A percentile compares a stretch with the other conserved stretches of the same genome.
phyloP scores from a whole-genome alignment of 2,888 invertebrate species.

The Pollenia angustigena region DNA sequence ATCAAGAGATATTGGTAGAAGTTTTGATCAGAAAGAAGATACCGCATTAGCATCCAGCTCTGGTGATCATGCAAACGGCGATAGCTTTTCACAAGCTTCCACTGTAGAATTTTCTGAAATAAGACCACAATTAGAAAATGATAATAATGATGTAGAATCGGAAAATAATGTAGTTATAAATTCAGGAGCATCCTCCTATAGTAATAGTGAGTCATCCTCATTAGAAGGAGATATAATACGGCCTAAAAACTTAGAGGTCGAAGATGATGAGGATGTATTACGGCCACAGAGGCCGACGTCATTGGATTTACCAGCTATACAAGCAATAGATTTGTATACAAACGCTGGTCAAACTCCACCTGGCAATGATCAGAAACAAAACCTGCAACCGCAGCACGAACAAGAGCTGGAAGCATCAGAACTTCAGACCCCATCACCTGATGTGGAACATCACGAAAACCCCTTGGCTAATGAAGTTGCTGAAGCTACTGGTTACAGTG shows the following conservation, averaged over 20 bases:
- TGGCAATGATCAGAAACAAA: constrained; percentile 74
- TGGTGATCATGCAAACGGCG: constrained; percentile 81
- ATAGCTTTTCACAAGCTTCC: constrained; percentile 84
- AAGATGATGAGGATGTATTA: constrained; percentile 69
- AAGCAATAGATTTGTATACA: constrained; percentile 76
- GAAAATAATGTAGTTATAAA: constrained; percentile 62
- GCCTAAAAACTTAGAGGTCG: constrained; percentile 57
- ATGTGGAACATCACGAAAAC: constrained; percentile 25
- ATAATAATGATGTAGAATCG: constrained; percentile 43
- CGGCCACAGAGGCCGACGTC: constrained; percentile 82
- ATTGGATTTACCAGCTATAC: constrained; percentile 79
- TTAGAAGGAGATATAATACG: constrained; percentile 72
- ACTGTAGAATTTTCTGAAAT: constrained; percentile 83
- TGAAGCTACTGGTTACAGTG: constrained; percentile 80
- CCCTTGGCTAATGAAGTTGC: constrained; percentile 70
- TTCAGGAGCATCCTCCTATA: constrained; percentile 77
- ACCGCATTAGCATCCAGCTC: constrained; percentile 51
- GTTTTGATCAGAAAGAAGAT: constrained; percentile 75
- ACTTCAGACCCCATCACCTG: constrained; percentile 14
- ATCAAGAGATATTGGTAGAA: background rate
- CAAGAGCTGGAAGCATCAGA: constrained; percentile 27
- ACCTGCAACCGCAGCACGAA: background rate
- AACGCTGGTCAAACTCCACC: constrained; percentile 82
- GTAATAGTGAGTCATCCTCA: constrained; percentile 78
- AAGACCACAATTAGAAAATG: constrained; percentile 69